phyloP scores from a whole-genome alignment of 1,140 invertebrate genomes.

The Drosophila mayri region DNA sequence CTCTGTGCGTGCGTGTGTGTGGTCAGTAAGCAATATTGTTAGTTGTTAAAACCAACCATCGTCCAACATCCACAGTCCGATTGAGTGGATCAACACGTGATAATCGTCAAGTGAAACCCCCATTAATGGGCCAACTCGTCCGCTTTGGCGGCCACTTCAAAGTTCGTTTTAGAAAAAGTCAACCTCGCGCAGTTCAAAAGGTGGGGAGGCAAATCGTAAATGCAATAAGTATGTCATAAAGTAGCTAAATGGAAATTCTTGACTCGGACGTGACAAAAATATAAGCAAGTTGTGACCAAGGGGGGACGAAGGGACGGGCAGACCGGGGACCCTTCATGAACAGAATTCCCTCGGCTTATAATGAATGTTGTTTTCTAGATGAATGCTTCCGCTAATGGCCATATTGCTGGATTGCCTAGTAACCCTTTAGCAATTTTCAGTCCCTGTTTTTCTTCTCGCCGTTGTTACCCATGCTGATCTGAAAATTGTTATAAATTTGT shows the following conservation, averaged over 20 bases:
- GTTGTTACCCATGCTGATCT: slow-evolving; percentile 57
- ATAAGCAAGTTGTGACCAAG: slow-evolving; percentile 8
- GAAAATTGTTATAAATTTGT: slow-evolving; percentile 80
- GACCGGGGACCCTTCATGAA: slow-evolving; percentile 8
- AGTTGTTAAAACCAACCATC: background rate
- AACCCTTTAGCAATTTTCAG: slow-evolving; percentile 46
- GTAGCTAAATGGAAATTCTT: slow-evolving; percentile 54
- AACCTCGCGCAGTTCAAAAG: slow-evolving; percentile 46
- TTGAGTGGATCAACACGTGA: slow-evolving; percentile 31
- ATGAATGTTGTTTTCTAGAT: slow-evolving; percentile 47
- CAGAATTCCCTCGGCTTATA: slow-evolving; percentile 17
- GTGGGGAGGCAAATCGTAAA: slow-evolving; percentile 58
- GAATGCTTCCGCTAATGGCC: slow-evolving; percentile 57
- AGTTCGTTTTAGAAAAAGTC: slow-evolving; percentile 47
- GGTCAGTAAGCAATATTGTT: slow-evolving; percentile 5
- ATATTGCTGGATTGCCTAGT: slow-evolving; percentile 41
- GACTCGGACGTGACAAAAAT: slow-evolving; percentile 72
- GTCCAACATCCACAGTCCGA: slow-evolving; percentile 22
- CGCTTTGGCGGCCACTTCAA: slow-evolving; percentile 57
- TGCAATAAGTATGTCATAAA: slow-evolving; percentile 69
- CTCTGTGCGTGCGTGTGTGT: slow-evolving; percentile 27
- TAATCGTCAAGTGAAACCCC: slow-evolving; percentile 51
- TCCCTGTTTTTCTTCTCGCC: slow-evolving; percentile 28
- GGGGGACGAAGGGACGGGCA: background rate
- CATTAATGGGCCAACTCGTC: slow-evolving; percentile 45